Base-by-base conservation (phyloP, 2,113 vertebrate genomes). In the Amblyopsis rosae region DNA sequence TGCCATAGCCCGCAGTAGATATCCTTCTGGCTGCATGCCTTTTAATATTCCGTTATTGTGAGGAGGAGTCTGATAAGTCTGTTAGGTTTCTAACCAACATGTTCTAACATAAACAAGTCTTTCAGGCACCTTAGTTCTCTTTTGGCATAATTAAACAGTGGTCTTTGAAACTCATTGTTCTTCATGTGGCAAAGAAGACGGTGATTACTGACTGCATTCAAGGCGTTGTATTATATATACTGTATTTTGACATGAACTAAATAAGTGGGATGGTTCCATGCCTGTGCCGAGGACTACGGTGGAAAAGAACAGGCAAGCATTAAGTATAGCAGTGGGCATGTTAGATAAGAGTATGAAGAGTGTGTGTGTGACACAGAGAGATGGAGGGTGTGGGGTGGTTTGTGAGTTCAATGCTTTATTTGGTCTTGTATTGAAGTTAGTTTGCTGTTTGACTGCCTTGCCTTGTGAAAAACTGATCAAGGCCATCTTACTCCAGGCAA, bases 41-140 rank as follows among this genome's bases (percentile, higher is more conserved):
- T 61, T 69, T 83, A 79, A 84, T 84, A 85, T 79, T 58, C 76
- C 72, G 51, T 59, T 68, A 77, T 75, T 81, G 80, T 72, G 66
- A 62, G 53, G 82, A 63, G 51, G 65, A 71, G 56, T 74, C 77
- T 83, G 75, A 82, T 69, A 73, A 75, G 59, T 54, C 53, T 71
- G 70, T 47, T 48, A 12, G 64, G 51, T 72, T 62, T 67, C 58
- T 68, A 56, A 19, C 60, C 57, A 65, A 49, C 74, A 67, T 65
- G 35, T 77, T 78, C 10, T 62, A 59, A 79, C 59, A 57, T 26
- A 45, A 77, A 60, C n/a, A 62, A 61, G 60, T 59, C 51, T 53
- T 62, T 33, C 12, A 17, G 8, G 72, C 72, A 19, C 17, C 63
- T 12, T 55, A 69, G 56, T 68, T 33, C 53, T 17, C 13, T 66